A percentile compares a stretch with the other conserved stretches of the same genome.
These are phyloP conservation scores for Parascotia fuliginaria DNA, from an alignment of 2,888 invertebrate genomes.

Conservation along the genomic window DNA sequence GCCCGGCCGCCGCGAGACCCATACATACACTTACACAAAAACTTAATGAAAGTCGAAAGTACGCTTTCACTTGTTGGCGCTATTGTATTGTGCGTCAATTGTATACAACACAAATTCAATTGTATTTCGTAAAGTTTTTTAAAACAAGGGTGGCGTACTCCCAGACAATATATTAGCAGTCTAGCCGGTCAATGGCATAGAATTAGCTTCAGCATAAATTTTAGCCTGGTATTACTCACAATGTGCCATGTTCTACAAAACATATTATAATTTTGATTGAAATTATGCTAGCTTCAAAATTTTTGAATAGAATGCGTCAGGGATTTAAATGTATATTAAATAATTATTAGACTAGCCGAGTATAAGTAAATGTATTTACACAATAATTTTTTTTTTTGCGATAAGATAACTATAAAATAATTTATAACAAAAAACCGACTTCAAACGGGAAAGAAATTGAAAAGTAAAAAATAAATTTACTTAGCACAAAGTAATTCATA, in stretches of 20 bases:
- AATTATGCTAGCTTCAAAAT: slow-evolving; percentile 24
- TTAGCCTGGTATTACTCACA: slow-evolving; percentile 32
- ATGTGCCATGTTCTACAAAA: slow-evolving; percentile 38
- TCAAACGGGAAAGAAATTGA: no score
- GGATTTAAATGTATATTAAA: slow-evolving; percentile 33
- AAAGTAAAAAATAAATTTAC: no score
- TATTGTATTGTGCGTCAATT: slow-evolving; percentile 75
- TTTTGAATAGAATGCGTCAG: slow-evolving; percentile 33
- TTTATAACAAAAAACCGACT: no score
- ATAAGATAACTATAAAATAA: no score
- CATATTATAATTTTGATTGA: slow-evolving; percentile 32
- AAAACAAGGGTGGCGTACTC: slow-evolving; percentile 56
- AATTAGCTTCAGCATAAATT: slow-evolving; percentile 45
- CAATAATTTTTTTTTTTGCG: no score
- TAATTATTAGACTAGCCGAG: not conserved
- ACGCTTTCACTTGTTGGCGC: slow-evolving; percentile 82
- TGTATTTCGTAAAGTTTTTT: slow-evolving; percentile 54
- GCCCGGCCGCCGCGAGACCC: slow-evolving; percentile 65
- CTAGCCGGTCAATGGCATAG: slow-evolving; percentile 41
- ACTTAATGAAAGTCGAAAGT: slow-evolving; percentile 85
- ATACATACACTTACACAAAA: slow-evolving; percentile 81
- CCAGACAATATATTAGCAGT: slow-evolving; percentile 36
- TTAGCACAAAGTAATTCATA: no score
- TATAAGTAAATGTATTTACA: no score
- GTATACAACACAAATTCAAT: slow-evolving; percentile 68